Base-by-base conservation (phyloP, 1,140 invertebrate species). In the Pantala flavescens region DNA sequence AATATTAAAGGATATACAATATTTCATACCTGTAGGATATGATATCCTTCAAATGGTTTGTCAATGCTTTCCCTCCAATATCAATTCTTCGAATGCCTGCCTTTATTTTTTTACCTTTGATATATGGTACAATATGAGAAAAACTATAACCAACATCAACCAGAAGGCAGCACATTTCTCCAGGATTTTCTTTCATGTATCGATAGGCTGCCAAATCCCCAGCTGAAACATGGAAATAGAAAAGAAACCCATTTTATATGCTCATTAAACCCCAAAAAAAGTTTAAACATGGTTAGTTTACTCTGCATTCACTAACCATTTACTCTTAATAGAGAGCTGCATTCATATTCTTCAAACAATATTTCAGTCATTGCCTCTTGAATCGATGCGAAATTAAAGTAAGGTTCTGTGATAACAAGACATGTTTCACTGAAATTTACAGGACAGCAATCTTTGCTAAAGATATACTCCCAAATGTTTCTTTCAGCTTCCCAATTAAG, bases 11-110 rank as follows among this genome's bases (percentile, higher is more conserved):
- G 12, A 3, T 16, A 19, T 12, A 19, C 49, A 63, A 14, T 19
- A 24, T 23, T 42, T 73, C 70, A 77, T 78, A 83, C 81, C 84
- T 87, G 81, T 98, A 98, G 0, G 97, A 99, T 76, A 99, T 92
- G 12, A 98, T 90, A 83, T 99, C 98, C 82, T 99, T 99, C 43
- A 99, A 84, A 84, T 99, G 95, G 86, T 99, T 99, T 0, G 98
- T 99, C 71, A 99, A 82, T 7, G 96, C 86, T 85, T 99, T 99
- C 0, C 98, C 98, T 12, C 98, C 98, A 76, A 99, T 87, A 85
- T 98, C 94, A 75, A 99, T 91, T 77, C 98, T 88, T 77, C 88
- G 83, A 73, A 95, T 90, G 23, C 87, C 90, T 79, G 92, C 87
- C 79, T 89, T 89, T 24, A 94, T 85, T 80, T 93, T 93, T 73